Conservation (phyloP, 2,888 invertebrate species). For the Perizoma flavofasciatum region DNA sequence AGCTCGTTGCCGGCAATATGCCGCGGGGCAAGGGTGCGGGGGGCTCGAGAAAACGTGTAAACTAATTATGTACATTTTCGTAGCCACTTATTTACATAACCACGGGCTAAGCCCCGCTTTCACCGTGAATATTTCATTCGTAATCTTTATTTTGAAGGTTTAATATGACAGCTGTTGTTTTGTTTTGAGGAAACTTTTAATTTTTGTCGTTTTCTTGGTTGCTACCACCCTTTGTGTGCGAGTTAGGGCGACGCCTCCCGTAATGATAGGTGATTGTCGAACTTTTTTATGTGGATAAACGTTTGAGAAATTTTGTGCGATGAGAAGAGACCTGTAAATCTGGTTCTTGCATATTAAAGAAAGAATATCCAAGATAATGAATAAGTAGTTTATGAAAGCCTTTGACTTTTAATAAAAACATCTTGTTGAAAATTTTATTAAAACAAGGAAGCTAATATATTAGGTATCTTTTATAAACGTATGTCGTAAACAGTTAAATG, state of each 20-base stretch:
- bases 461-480: too few relatives aligned
- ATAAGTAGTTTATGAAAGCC: too few relatives aligned
- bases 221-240: slow-evolving; percentile 71
- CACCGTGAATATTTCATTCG: slow-evolving; percentile 84
- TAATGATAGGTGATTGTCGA: slow-evolving; percentile 80
- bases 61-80: slow-evolving; percentile 84
- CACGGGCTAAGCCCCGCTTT: slow-evolving; percentile 79
- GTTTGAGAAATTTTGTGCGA: slow-evolving; percentile 67
- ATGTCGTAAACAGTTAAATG: too few relatives aligned
- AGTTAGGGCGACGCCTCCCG: slow-evolving; percentile 68
- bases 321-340: slow-evolving; percentile 51
- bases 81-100: slow-evolving; percentile 84
- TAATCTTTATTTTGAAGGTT: slow-evolving; percentile 82
- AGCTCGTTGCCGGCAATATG: slow-evolving; percentile 62
- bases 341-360: too few relatives aligned
- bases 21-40: slow-evolving; percentile 54
- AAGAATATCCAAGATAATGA: too few relatives aligned
- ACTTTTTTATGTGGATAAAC: slow-evolving; percentile 65
- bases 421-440: too few relatives aligned
- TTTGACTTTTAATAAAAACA: too few relatives aligned
- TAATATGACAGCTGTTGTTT: slow-evolving; percentile 83
- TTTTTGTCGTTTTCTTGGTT: slow-evolving; percentile 75
- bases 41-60: slow-evolving; percentile 80
- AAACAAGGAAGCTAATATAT: too few relatives aligned
- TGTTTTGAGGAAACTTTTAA: slow-evolving; percentile 82